Percentiles rank a stretch among this genome's conserved stretches.
Evolutionary conservation across 1,140 invertebrate genomes (phyloP).

Genomic region (Papilio machaon): DNA sequence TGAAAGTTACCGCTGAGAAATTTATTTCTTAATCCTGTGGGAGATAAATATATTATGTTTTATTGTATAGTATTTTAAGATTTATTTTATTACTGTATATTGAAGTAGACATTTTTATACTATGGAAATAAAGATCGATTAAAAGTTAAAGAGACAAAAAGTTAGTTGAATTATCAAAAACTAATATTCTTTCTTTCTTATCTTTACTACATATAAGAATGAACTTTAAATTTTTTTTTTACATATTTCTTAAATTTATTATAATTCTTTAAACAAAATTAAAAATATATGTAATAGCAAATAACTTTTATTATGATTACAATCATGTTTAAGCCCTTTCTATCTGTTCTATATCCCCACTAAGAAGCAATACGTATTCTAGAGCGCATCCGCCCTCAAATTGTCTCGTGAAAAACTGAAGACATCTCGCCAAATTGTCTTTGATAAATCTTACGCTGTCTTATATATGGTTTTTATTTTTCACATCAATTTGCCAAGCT

Average conservation of each 20-base stretch:
- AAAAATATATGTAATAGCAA: too few species aligned
- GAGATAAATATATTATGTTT: slow-evolving; percentile 12
- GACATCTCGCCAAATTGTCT: slow-evolving; percentile 32
- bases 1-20: neutral
- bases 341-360: neutral
- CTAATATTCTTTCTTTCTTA: too few species aligned
- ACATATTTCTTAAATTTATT: too few species aligned
- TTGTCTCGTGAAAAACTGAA: slow-evolving; percentile 36
- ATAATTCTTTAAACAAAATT: too few species aligned
- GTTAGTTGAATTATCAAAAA: too few species aligned
- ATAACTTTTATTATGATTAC: neutral
- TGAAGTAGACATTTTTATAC: too few species aligned
- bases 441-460: slow-evolving; percentile 25
- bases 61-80: neutral
- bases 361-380: slow-evolving; percentile 27
- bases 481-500: neutral
- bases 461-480: slow-evolving; percentile 25
- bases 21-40: slow-evolving; percentile 8
- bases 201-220: too few species aligned
- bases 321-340: neutral
- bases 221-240: too few species aligned
- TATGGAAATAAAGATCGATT: too few species aligned
- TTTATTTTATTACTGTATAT: too few species aligned
- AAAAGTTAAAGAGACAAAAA: too few species aligned
- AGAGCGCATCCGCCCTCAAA: slow-evolving; percentile 27